Conservation (phyloP, 2,113 vertebrate genomes). For the Gymnarchus niloticus region DNA sequence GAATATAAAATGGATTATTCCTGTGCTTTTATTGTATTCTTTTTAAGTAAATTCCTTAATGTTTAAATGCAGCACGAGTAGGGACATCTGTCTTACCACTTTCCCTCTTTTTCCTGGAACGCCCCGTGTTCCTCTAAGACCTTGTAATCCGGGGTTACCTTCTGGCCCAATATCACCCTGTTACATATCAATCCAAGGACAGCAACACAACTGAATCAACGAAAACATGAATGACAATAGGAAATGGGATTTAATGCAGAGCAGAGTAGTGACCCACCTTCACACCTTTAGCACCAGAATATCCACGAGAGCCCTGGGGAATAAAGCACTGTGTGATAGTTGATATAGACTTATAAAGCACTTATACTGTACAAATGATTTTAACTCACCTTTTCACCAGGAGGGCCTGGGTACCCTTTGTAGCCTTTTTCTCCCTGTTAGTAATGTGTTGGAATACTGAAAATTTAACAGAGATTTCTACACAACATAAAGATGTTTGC, state of each 20-base stretch:
- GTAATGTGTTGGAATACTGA: neutral
- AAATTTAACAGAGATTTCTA: neutral
- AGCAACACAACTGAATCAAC: neutral
- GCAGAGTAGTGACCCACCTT: constrained; percentile 18
- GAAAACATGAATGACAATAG: neutral
- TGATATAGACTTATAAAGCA: neutral
- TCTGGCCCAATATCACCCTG: constrained; percentile 31
- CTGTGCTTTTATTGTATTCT: no score
- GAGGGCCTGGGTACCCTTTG: constrained; percentile 21
- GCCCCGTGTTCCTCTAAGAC: constrained; percentile 23
- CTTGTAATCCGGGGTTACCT: constrained; percentile 16
- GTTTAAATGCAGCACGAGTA: no score
- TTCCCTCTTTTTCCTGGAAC: constrained; percentile 28
- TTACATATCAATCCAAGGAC: neutral
- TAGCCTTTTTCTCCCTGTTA: constrained; percentile 30
- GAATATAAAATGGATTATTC: neutral
- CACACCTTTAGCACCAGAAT: constrained; percentile 13
- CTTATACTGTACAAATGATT: neutral
- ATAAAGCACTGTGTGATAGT: neutral
- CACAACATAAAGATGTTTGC: neutral
- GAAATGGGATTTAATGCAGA: neutral
- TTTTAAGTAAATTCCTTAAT: no score
- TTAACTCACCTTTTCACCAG: constrained; percentile 25
- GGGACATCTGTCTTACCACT: constrained; percentile 10
- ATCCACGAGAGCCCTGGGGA: constrained; percentile 26